Percentiles rank a stretch among this genome's conserved stretches.
Conservation (phyloP, 2,797 vertebrate species). For the Alauda arvensis region DNA sequence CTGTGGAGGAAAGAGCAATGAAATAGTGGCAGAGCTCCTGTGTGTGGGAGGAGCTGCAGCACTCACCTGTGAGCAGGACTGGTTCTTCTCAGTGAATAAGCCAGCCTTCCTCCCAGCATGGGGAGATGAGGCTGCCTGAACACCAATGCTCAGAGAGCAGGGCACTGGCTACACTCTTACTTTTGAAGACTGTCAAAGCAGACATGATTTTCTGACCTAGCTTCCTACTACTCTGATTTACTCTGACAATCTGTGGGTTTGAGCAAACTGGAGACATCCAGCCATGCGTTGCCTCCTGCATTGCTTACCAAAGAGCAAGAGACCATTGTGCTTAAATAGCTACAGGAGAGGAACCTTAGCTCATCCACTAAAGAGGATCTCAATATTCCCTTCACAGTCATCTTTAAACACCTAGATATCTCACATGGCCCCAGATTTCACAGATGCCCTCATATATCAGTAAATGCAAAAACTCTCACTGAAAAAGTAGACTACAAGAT, state of each 20-base stretch:
- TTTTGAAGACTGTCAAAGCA: neutral
- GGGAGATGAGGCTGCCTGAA: neutral
- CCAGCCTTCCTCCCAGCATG: neutral
- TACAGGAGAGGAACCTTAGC: neutral
- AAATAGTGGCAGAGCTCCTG: neutral
- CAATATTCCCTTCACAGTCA: neutral
- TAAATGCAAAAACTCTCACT: neutral
- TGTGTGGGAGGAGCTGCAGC: neutral
- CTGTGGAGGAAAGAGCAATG: neutral
- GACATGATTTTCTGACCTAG: neutral
- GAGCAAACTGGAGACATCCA: neutral
- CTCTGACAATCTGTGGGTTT: accelerated
- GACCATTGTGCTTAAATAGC: neutral
- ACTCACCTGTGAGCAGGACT: neutral
- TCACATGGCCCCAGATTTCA: neutral
- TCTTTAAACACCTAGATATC: neutral
- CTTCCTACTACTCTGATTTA: neutral
- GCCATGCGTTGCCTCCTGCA: neutral
- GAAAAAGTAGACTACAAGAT: neutral
- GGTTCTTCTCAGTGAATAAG: neutral
- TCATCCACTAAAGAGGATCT: neutral
- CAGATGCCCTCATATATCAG: neutral
- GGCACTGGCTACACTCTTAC: accelerated
- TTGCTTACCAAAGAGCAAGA: neutral
- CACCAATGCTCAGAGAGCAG: neutral